Percentiles rank a stretch among this genome's conserved stretches.
phyloP scores from a whole-genome alignment of 2,888 invertebrate species.

The Perithous albicinctus region DNA sequence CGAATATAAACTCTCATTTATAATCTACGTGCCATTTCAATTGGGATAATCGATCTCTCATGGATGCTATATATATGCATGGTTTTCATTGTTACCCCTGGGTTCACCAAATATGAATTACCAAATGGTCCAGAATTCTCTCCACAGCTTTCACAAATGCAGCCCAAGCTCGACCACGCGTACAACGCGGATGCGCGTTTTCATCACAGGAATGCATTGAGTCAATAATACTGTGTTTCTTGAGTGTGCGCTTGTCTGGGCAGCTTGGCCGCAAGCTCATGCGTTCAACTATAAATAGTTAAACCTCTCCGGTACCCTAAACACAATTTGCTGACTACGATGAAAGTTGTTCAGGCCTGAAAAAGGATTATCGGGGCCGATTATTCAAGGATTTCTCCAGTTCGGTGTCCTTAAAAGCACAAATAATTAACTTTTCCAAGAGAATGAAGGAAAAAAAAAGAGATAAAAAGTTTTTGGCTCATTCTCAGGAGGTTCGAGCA shows the following conservation, averaged over 20 bases:
- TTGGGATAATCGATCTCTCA: not conserved
- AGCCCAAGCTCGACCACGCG: not conserved
- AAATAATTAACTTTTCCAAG: not conserved
- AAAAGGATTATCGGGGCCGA: not conserved
- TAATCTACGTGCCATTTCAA: not conserved
- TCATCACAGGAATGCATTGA: constrained; percentile 58
- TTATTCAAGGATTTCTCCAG: not conserved
- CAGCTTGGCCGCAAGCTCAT: constrained; percentile 28
- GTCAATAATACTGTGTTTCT: constrained; percentile 50
- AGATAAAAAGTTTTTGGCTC: not conserved
- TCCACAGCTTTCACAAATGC: not conserved
- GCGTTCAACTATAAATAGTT: constrained; percentile 38
- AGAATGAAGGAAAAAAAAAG: not conserved
- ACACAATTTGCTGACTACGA: constrained; percentile 6
- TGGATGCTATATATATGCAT: not conserved
- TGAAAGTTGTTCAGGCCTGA: not conserved
- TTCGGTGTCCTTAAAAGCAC: not conserved
- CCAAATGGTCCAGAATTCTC: not conserved
- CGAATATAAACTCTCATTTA: not conserved
- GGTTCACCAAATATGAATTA: not conserved
- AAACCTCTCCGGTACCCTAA: constrained; percentile 18
- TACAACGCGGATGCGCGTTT: not conserved
- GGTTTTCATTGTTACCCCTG: not conserved
- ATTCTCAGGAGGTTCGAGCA: not conserved
- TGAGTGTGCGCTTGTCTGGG: constrained; percentile 1